These are phyloP conservation scores for Stratiomys singularior DNA, from an alignment of 2,888 invertebrate genomes.

Conservation along the genomic window DNA sequence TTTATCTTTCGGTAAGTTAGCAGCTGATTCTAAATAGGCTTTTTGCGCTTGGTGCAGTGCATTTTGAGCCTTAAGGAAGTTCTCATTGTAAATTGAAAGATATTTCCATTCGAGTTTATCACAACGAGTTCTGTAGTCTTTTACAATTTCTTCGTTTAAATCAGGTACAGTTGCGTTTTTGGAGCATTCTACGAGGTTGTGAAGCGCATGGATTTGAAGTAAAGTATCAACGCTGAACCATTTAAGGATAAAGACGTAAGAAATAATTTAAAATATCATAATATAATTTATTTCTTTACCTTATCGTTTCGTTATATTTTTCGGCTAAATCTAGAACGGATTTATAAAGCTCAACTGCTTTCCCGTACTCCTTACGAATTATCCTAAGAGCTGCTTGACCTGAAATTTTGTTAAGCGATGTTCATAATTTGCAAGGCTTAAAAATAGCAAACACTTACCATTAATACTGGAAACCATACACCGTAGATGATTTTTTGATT, in stretches of 20 bases:
- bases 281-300: conserved; percentile 22
- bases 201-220: conserved; percentile 73
- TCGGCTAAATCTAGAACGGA: conserved; percentile 68
- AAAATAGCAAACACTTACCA: conserved; percentile 63
- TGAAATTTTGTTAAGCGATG: conserved; percentile 53
- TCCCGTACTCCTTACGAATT: conserved; percentile 67
- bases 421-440: neutral
- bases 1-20: conserved; percentile 28
- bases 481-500: conserved; percentile 74
- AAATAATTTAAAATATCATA: no score
- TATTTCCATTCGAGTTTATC: conserved; percentile 70
- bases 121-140: conserved; percentile 62
- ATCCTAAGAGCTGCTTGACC: conserved; percentile 74
- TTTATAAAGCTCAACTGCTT: conserved; percentile 72
- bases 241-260: conserved; percentile 52
- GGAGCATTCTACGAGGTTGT: conserved; percentile 71
- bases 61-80: conserved; percentile 53
- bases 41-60: conserved; percentile 35
- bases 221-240: conserved; percentile 71
- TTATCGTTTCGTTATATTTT: conserved; percentile 58
- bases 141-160: conserved; percentile 57
- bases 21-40: neutral
- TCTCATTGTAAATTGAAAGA: conserved; percentile 61
- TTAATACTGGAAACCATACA: conserved; percentile 73
- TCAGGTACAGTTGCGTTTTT: neutral